These are phyloP conservation scores for Rhinogobius similis DNA, from an alignment of 2,113 vertebrate species.

Conservation along the genomic window DNA sequence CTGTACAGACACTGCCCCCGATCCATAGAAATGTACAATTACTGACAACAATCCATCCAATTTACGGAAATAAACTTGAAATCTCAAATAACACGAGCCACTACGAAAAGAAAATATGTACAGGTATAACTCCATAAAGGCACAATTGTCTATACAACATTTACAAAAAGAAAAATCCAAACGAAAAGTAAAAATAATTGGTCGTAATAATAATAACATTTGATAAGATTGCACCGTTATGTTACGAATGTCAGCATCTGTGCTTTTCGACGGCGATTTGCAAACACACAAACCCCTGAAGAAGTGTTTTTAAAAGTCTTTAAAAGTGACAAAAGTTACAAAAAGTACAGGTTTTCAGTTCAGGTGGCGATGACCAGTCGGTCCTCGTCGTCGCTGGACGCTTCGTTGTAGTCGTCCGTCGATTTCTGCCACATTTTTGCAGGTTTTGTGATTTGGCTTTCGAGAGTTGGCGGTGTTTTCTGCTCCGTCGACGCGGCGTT, in stretches of 20 bases:
- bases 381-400: conserved; percentile 95
- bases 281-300: conserved; percentile 82
- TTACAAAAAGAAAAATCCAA: conserved; percentile 86
- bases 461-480: conserved; percentile 21
- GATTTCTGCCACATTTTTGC: conserved; percentile 72
- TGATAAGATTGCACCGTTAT: conserved; percentile 87
- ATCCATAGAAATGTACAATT: conserved; percentile 95
- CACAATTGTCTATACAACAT: conserved; percentile 99
- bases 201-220: conserved; percentile 90
- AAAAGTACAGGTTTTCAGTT: conserved; percentile 62
- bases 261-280: conserved; percentile 89
- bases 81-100: conserved; percentile 87
- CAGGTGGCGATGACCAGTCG: conserved; percentile 95
- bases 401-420: conserved; percentile 83
- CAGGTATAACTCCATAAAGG: conserved; percentile 95
- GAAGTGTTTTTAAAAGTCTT: conserved; percentile 84
- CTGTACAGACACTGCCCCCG: conserved; percentile 94
- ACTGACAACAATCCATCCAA: conserved; percentile 88
- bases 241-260: conserved; percentile 94
- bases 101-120: conserved; percentile 92
- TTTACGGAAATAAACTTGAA: conserved; percentile 17
- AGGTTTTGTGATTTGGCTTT: conserved; percentile 42
- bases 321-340: conserved; percentile 82
- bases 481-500: conserved; percentile 34
- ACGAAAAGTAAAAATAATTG: conserved; percentile 80